phyloP scores from a whole-genome alignment of 2,888 invertebrate genomes.

The Phengaris arion region DNA sequence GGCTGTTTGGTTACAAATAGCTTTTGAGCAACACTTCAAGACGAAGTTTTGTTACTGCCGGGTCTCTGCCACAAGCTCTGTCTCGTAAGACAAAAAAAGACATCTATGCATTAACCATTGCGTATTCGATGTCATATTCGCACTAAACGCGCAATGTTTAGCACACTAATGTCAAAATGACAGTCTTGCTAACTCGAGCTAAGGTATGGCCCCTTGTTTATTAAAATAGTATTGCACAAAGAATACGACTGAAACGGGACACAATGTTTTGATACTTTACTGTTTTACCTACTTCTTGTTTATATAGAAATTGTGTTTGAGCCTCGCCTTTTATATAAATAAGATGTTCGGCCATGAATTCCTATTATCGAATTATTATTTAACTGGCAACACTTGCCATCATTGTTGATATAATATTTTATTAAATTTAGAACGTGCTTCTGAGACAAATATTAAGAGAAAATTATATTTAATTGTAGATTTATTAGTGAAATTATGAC shows the following conservation, averaged over 20 bases:
- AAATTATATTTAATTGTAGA: conserved; percentile 40
- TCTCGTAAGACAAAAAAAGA: neutral
- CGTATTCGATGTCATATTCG: neutral
- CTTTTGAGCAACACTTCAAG: conserved; percentile 79
- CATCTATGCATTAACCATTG: neutral
- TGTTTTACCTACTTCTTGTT: conserved; percentile 71
- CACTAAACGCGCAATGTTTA: neutral
- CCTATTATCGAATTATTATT: conserved; percentile 43
- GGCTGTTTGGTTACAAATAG: conserved; percentile 69
- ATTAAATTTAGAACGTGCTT: conserved; percentile 39
- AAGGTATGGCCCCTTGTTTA: conserved; percentile 43
- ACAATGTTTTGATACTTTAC: conserved; percentile 77
- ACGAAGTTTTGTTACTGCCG: conserved; percentile 66
- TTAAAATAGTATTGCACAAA: conserved; percentile 75
- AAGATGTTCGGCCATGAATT: conserved; percentile 60
- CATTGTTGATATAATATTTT: conserved; percentile 31
- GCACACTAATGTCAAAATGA: neutral
- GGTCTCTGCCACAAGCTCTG: neutral
- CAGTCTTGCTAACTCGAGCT: neutral
- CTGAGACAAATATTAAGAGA: conserved; percentile 36
- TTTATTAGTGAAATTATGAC: conserved; percentile 33
- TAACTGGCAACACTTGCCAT: conserved; percentile 31
- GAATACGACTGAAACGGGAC: conserved; percentile 77
- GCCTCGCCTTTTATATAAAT: conserved; percentile 62
- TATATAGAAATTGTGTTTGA: conserved; percentile 58